These are phyloP conservation scores for Dolichotis patagonum DNA, from an alignment of 2,113 vertebrate species.

Conservation along the genomic window DNA sequence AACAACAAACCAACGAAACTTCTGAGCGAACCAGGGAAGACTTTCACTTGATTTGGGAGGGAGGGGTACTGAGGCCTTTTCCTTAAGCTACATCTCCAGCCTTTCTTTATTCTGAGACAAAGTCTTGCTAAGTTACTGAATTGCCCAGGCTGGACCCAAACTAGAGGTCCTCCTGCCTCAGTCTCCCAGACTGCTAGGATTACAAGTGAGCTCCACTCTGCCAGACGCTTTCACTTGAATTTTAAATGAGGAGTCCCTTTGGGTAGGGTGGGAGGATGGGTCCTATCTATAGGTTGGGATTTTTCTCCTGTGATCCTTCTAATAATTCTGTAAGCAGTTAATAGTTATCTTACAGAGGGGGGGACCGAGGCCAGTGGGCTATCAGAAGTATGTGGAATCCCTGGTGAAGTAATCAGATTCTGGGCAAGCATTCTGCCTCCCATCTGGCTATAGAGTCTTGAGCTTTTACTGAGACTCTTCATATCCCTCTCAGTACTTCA, in stretches of 20 bases:
- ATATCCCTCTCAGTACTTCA: neutral
- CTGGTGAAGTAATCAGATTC: neutral
- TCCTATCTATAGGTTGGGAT: neutral
- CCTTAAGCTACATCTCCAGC: neutral
- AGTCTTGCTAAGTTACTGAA: neutral
- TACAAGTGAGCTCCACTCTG: neutral
- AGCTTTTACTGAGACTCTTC: neutral
- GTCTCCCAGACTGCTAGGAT: neutral
- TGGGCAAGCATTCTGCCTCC: neutral
- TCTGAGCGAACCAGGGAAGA: neutral
- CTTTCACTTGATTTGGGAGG: neutral
- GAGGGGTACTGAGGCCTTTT: neutral
- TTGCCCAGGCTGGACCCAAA: neutral
- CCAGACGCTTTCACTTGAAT: neutral
- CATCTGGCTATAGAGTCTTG: neutral
- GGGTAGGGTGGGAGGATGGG: too few relatives aligned
- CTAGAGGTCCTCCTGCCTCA: neutral
- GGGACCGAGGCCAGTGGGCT: neutral
- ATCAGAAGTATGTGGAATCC: neutral
- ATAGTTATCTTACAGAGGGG: neutral
- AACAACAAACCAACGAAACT: neutral
- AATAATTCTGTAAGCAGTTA: neutral
- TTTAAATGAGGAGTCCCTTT: neutral
- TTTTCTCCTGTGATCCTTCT: conserved; percentile 8
- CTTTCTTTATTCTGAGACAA: neutral